Conservation (phyloP, 2,888 invertebrate genomes). For the Epinotia nisella region DNA sequence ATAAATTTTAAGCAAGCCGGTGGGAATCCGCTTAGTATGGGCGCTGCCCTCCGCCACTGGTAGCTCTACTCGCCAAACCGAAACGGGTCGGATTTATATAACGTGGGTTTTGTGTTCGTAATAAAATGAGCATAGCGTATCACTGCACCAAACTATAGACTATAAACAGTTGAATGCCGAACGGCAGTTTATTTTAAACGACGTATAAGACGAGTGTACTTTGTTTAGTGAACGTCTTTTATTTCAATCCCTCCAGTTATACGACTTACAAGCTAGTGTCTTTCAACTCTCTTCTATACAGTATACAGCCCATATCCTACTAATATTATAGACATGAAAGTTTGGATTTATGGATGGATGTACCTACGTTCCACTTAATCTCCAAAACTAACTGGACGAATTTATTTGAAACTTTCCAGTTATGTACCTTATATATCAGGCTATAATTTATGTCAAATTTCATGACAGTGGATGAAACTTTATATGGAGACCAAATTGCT, state of each 20-base stretch:
- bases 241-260: background rate
- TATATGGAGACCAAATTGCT: too few species aligned
- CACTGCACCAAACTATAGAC: background rate
- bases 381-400: too few species aligned
- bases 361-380: too few species aligned
- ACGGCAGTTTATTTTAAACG: background rate
- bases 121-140: background rate
- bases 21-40: too few species aligned
- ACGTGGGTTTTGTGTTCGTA: slow-evolving; percentile 1
- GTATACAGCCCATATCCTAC: background rate
- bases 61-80: slow-evolving; percentile 3
- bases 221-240: background rate
- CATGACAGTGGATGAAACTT: too few species aligned
- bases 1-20: too few species aligned
- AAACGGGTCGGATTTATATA: slow-evolving; percentile 1
- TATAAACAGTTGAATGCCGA: background rate
- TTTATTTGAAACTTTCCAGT: too few species aligned
- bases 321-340: too few species aligned
- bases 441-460: too few species aligned
- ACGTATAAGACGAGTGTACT: background rate
- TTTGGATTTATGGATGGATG: too few species aligned
- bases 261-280: background rate
- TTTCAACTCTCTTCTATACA: background rate
- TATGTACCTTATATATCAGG: too few species aligned
- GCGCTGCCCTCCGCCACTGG: too few species aligned